Conservation (phyloP, 2,888 invertebrate species). For the Liopterus haemorrhoidalis region DNA sequence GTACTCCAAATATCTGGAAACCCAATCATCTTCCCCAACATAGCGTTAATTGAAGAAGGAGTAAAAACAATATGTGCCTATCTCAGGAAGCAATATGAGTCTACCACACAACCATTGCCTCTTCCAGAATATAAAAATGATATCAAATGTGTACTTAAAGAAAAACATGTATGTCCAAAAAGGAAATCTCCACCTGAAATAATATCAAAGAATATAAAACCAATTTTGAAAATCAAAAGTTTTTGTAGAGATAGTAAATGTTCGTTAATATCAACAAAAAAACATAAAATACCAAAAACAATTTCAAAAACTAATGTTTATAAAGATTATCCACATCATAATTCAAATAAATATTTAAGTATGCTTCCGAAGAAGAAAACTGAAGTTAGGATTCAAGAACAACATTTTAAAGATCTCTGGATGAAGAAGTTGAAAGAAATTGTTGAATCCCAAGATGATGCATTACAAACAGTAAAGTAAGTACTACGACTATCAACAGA, state of each 20-base stretch:
- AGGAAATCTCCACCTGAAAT: too few relatives aligned
- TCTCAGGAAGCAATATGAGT: too few relatives aligned
- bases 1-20: slow-evolving; percentile 58
- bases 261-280: too few relatives aligned
- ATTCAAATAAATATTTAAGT: slow-evolving; percentile 15
- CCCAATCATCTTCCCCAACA: slow-evolving; percentile 55
- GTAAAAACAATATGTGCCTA: slow-evolving; percentile 39
- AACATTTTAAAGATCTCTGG: slow-evolving; percentile 48
- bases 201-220: too few relatives aligned
- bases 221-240: too few relatives aligned
- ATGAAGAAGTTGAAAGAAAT: slow-evolving; percentile 53
- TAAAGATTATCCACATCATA: slow-evolving; percentile 7
- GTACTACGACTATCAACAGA: slow-evolving; percentile 26
- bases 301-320: slow-evolving; percentile 1
- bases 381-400: slow-evolving; percentile 35
- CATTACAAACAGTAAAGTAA: slow-evolving; percentile 58
- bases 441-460: slow-evolving; percentile 50
- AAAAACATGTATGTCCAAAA: neutral
- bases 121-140: too few relatives aligned
- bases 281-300: neutral
- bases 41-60: slow-evolving; percentile 51
- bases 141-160: too few relatives aligned
- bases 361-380: slow-evolving; percentile 1
- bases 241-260: too few relatives aligned
- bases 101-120: too few relatives aligned